Evolutionary conservation across 2,888 invertebrate species (phyloP).

Genomic region (Chalcis sispes): DNA sequence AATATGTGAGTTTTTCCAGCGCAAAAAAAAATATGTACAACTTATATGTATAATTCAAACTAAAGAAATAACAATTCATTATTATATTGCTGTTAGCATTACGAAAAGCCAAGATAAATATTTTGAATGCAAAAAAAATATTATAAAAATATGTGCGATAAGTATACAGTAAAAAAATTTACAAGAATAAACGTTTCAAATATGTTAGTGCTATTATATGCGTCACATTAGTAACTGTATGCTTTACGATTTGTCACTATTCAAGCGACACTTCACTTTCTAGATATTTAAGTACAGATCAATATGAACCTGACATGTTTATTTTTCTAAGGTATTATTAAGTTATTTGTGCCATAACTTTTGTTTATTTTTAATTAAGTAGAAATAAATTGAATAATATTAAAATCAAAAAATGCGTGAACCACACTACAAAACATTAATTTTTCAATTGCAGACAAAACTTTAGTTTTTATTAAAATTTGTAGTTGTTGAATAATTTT

Average conservation of each 20-base stretch:
- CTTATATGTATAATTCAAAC: too few species aligned
- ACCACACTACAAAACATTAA: slow-evolving; percentile 35
- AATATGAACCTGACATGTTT: slow-evolving; percentile 13
- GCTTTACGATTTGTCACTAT: slow-evolving; percentile 33
- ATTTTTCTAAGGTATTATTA: slow-evolving; percentile 51
- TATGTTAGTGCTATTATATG: background rate
- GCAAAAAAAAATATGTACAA: too few species aligned
- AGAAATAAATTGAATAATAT: slow-evolving; percentile 12
- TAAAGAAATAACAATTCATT: too few species aligned
- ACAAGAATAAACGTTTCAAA: background rate
- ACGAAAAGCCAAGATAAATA: too few species aligned
- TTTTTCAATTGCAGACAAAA: background rate
- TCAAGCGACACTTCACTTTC: slow-evolving; percentile 22
- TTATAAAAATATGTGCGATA: background rate
- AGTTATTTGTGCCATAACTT: slow-evolving; percentile 52
- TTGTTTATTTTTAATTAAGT: slow-evolving; percentile 29
- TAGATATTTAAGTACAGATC: slow-evolving; percentile 26
- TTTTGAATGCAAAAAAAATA: background rate
- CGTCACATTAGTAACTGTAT: slow-evolving; percentile 7
- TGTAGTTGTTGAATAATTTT: slow-evolving; percentile 18
- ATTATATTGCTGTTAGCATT: too few species aligned
- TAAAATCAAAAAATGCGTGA: slow-evolving; percentile 35
- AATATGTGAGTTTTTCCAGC: too few species aligned
- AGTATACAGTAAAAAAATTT: background rate
- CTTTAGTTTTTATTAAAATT: slow-evolving; percentile 17